A percentile compares a stretch with the other conserved stretches of the same genome.
phyloP scores from a whole-genome alignment of 2,113 vertebrate genomes.

The Pygoscelis antarcticus region DNA sequence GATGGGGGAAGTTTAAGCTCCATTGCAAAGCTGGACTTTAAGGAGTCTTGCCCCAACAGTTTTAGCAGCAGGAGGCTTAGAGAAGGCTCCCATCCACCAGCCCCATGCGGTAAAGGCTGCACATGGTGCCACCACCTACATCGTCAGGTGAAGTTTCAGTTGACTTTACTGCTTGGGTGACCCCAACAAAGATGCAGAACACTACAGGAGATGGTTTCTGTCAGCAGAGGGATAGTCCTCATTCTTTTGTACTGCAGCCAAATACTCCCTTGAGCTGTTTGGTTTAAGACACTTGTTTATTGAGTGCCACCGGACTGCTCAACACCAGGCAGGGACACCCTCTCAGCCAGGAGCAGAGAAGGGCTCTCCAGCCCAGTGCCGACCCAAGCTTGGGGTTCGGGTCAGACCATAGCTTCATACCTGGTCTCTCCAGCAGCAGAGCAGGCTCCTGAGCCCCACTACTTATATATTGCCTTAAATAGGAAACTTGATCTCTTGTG shows the following conservation, averaged over 20 bases:
- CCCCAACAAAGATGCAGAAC: not conserved
- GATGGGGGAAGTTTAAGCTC: not conserved
- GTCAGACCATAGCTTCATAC: not conserved
- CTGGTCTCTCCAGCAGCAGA: not conserved
- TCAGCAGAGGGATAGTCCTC: not conserved
- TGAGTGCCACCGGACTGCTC: not conserved
- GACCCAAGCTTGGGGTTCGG: accelerated
- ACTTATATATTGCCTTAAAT: accelerated
- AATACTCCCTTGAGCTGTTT: not conserved
- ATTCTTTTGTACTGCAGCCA: not conserved
- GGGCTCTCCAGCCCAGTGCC: not conserved
- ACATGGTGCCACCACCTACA: not conserved
- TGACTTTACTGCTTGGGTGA: not conserved
- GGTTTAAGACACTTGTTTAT: not conserved
- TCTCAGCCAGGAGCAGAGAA: not conserved
- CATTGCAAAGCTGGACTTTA: not conserved
- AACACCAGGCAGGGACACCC: not conserved
- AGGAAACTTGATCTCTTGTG: not conserved
- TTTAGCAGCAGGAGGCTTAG: not conserved
- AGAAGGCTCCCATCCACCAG: not conserved
- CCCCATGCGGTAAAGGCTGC: accelerated
- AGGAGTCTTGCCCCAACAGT: not conserved
- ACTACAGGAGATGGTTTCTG: not conserved
- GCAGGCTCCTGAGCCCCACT: not conserved
- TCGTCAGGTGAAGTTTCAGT: not conserved